Conservation (phyloP, 2,797 vertebrate genomes). For the Salarias fasciatus region DNA sequence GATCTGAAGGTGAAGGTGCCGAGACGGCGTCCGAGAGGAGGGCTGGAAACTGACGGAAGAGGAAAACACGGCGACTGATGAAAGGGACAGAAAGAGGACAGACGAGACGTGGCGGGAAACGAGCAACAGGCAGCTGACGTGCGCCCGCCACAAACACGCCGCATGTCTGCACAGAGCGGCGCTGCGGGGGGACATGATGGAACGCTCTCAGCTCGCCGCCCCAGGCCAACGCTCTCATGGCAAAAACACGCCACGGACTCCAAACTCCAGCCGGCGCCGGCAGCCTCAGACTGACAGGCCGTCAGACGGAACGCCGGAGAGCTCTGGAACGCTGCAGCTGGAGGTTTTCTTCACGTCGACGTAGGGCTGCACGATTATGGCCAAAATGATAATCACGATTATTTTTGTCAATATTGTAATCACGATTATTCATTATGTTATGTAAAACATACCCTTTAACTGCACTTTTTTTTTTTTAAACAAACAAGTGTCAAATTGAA, state of each 20-base stretch:
- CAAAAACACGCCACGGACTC: slow-evolving; percentile 41
- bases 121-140: slow-evolving; percentile 33
- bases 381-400: too few species aligned
- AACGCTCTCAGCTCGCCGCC: slow-evolving; percentile 37
- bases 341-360: too few species aligned
- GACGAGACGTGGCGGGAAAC: slow-evolving; percentile 59
- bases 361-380: too few species aligned
- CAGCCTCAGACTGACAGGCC: slow-evolving; percentile 16
- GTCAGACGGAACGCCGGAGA: slow-evolving; percentile 5
- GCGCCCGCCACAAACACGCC: slow-evolving; percentile 41
- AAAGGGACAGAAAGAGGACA: slow-evolving; percentile 50
- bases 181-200: slow-evolving; percentile 34
- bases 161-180: slow-evolving; percentile 33
- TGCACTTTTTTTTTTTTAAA: too few species aligned
- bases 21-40: slow-evolving; percentile 8
- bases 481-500: too few species aligned
- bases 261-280: too few species aligned
- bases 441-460: too few species aligned
- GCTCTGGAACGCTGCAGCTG: too few species aligned
- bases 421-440: too few species aligned
- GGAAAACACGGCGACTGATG: slow-evolving; percentile 22
- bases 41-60: neutral
- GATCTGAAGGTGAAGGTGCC: slow-evolving; percentile 15
- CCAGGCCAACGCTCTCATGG: slow-evolving; percentile 34
- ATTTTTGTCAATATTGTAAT: too few species aligned